Evolutionary conservation across 2,888 invertebrate species (phyloP), one percentile per base, ranked within the genome.

Genomic region (Raillietiella orientalis): DNA sequence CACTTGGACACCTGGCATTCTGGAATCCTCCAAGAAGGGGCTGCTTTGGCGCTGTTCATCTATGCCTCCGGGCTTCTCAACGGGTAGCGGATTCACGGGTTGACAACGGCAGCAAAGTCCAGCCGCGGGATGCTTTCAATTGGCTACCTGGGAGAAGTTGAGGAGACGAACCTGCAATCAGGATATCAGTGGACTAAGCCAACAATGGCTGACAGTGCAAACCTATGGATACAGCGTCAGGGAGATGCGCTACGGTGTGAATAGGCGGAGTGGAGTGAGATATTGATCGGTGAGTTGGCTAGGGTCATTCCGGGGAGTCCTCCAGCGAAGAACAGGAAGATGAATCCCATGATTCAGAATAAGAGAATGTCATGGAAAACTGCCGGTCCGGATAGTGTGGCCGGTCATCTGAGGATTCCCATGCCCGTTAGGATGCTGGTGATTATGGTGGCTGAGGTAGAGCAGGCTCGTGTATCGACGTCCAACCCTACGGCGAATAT

Each of bases 401-500:
- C 62, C 47, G 67, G 38, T 59, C 67, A 70, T 16, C 65, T 62
- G 48, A 70, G 70, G 50, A 72, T 57, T 58, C 70, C 70, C 56
- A 72, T 66, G 35, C 69, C 71, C 10, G 71, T 72, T 0, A 71
- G 70, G 1, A 72, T 58, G 1, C 67, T 70, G 66, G 72, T 72
- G 56, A 72, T 65, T 59, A 70, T 70, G 11, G 70, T 72, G 1
- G 67, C 69, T 23, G 70, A 62, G 0, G 69, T 71, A 45, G 72
- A 72, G 44, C 71, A 72, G 13, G 70, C 69, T 46, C 69, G 66
- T 0, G 66, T 67, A 47, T 71, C 69, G 30, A 70, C 60, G 48
- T 71, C 69, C 58, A 72, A 62, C 2, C 71, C 70, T 17, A 71
- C 61, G 2, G 69, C 70, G 47, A 71, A 74, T 56, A 72, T 72